These are phyloP conservation scores for Bubalus kerabau DNA, from an alignment of 2,113 vertebrate species.

Conservation along the genomic window DNA sequence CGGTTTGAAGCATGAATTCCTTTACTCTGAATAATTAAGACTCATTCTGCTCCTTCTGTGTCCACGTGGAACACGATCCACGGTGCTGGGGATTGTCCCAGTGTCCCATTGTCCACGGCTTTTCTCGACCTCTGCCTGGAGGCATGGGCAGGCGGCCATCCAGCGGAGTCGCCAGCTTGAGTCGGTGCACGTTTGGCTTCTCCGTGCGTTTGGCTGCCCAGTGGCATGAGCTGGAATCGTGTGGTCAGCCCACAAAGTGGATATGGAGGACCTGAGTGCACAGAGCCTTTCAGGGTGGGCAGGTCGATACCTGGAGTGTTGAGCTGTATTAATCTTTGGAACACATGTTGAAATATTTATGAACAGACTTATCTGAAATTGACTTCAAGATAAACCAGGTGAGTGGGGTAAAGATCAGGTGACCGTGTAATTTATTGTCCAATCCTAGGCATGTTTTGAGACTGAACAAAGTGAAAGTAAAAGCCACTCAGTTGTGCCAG, in stretches of 20 bases:
- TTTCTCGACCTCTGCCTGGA: not conserved
- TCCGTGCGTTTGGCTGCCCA: not conserved
- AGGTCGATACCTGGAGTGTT: not conserved
- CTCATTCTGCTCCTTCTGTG: not conserved
- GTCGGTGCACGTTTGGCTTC: not conserved
- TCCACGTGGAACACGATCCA: not conserved
- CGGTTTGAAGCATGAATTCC: not conserved
- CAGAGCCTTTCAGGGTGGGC: not conserved
- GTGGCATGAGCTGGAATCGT: not conserved
- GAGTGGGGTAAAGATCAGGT: not conserved
- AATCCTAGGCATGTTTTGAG: not conserved
- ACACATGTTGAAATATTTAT: not conserved
- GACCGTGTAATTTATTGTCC: not conserved
- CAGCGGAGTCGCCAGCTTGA: not conserved
- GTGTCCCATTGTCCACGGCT: not conserved
- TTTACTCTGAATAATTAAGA: not conserved
- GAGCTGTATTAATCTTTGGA: not conserved
- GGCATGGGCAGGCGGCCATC: not conserved
- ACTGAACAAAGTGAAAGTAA: not conserved
- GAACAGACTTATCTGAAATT: not conserved
- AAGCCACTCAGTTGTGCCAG: not conserved
- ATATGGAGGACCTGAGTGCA: not conserved
- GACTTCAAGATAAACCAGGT: conserved; percentile 13
- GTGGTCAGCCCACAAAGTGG: not conserved
- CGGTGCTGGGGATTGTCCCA: not conserved